These are phyloP conservation scores for Caenorhabditis imperialis DNA, from an alignment of 2,888 invertebrate species.

Conservation along the genomic window DNA sequence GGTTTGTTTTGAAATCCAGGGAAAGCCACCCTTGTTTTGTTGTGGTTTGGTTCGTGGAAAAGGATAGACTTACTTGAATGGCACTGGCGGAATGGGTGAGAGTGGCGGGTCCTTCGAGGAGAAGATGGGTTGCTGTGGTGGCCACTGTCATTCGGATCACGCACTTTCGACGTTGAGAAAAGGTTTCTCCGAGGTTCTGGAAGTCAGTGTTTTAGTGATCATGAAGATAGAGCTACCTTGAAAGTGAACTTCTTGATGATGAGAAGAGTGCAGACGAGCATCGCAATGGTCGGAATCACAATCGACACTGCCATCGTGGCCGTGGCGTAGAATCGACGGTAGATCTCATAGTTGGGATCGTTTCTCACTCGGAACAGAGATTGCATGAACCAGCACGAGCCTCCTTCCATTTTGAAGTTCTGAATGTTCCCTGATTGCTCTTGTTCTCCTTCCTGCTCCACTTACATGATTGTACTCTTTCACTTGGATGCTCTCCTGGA, in stretches of 20 bases:
- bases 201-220: conserved; percentile 6
- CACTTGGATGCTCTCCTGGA: conserved; percentile 43
- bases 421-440: background rate
- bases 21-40: too few species aligned
- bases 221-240: conserved; percentile 9
- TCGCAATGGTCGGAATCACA: conserved; percentile 72
- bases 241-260: conserved; percentile 59
- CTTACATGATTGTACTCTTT: conserved; percentile 24
- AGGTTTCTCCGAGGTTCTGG: conserved; percentile 73
- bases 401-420: conserved; percentile 37
- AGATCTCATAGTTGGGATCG: conserved; percentile 47
- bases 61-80: conserved; percentile 39
- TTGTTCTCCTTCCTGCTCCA: background rate
- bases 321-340: conserved; percentile 62
- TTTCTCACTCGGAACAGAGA: conserved; percentile 48
- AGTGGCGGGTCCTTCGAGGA: conserved; percentile 74
- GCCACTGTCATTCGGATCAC: conserved; percentile 75
- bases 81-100: conserved; percentile 63
- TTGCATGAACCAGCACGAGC: conserved; percentile 57
- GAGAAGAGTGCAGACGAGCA: conserved; percentile 72
- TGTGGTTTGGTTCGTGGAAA: background rate
- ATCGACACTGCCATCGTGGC: conserved; percentile 68
- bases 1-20: too few species aligned
- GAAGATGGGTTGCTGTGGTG: conserved; percentile 73
- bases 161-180: conserved; percentile 73